These are phyloP conservation scores for Synanthedon tipuliformis DNA, from an alignment of 2,888 invertebrate species.

Conservation along the genomic window DNA sequence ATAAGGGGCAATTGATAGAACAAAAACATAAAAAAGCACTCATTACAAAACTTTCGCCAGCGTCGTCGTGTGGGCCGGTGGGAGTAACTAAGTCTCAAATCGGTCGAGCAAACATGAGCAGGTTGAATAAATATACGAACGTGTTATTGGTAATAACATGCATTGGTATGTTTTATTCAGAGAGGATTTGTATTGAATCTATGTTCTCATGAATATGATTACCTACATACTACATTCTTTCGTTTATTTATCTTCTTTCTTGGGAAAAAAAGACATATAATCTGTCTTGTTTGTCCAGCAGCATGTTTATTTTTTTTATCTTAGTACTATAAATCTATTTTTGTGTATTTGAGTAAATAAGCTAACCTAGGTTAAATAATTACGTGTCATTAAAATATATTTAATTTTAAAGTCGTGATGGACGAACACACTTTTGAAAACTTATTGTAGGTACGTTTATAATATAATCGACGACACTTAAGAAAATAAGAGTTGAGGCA, in stretches of 20 bases:
- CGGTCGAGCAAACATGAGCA: constrained; percentile 49
- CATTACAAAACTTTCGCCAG: constrained; percentile 27
- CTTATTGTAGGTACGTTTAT: no score
- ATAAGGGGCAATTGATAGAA: constrained; percentile 20
- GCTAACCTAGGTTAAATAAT: no score
- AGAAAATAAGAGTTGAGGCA: no score
- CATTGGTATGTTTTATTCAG: neutral
- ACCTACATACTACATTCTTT: neutral
- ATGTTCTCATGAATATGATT: neutral
- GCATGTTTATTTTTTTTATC: neutral
- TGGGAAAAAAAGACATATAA: neutral
- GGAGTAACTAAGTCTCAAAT: constrained; percentile 37
- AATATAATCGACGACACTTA: no score
- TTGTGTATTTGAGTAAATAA: no score
- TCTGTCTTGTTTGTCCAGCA: neutral
- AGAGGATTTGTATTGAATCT: neutral
- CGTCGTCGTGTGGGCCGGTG: constrained; percentile 27
- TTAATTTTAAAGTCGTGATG: no score
- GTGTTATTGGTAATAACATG: constrained; percentile 4
- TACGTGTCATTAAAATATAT: no score
- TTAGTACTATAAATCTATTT: no score
- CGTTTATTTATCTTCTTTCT: neutral
- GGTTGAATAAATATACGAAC: constrained; percentile 38
- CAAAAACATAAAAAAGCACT: constrained; percentile 29
- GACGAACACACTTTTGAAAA: no score